Conservation (phyloP, 2,113 vertebrate species). For the Cichladusa arquata region DNA sequence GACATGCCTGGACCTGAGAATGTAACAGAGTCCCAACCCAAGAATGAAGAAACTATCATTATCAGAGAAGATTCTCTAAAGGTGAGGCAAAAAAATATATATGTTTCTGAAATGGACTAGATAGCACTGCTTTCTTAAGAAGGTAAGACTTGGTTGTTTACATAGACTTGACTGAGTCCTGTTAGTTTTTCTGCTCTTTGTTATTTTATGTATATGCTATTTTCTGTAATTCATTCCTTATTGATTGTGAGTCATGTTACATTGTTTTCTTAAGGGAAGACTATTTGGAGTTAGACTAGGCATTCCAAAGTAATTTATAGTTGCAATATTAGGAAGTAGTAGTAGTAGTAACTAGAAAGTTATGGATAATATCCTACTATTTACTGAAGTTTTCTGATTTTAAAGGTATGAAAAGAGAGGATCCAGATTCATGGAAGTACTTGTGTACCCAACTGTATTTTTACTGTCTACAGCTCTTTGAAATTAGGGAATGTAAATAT, state of each 20-base stretch:
- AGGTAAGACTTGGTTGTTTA: background rate
- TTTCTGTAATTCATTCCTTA: background rate
- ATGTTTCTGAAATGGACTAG: background rate
- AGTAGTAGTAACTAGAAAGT: background rate
- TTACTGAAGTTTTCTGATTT: background rate
- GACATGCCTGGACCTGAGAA: background rate
- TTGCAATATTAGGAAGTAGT: background rate
- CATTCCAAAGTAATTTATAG: background rate
- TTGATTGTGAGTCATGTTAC: background rate
- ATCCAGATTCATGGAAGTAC: background rate
- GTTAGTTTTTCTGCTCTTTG: background rate
- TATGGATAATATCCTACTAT: background rate
- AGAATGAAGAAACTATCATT: constrained; percentile 32
- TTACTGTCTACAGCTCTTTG: background rate
- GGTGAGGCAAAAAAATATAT: constrained; percentile 60
- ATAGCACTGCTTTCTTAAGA: background rate
- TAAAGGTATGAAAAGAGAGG: background rate
- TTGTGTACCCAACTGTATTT: background rate
- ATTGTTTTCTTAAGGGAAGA: background rate
- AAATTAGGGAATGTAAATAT: background rate
- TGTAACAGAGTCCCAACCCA: background rate
- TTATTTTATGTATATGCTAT: background rate
- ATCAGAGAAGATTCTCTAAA: constrained; percentile 79
- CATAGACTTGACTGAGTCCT: background rate
- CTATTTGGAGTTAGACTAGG: background rate